Percentiles rank a stretch among this genome's conserved stretches.
These are phyloP conservation scores for Ptyas mucosa DNA, from an alignment of 2,113 vertebrate genomes.

Conservation along the genomic window DNA sequence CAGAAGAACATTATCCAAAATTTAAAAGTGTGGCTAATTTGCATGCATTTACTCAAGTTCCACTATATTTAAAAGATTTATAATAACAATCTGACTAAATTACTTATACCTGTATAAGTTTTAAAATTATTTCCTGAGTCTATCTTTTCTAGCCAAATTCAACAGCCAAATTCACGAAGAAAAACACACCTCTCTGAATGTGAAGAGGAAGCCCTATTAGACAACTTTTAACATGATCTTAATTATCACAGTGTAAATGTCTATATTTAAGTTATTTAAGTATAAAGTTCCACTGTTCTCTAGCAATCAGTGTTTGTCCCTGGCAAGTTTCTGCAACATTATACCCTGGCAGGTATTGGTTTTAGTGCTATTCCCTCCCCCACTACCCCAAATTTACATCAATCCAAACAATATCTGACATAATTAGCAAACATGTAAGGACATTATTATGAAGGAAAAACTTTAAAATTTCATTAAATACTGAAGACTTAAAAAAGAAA, in stretches of 20 bases:
- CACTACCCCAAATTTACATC: background rate
- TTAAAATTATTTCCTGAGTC: background rate
- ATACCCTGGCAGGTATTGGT: background rate
- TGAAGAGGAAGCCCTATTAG: background rate
- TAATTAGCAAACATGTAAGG: background rate
- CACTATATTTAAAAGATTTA: background rate
- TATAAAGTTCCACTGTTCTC: background rate
- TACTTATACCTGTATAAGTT: background rate
- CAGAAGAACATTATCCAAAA: background rate
- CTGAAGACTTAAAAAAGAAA: background rate
- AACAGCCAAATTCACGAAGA: background rate
- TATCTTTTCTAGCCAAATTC: background rate
- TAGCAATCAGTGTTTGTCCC: slow-evolving; percentile 21
- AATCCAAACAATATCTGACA: background rate
- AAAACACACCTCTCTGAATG: background rate
- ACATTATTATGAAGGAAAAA: background rate
- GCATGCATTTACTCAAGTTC: background rate
- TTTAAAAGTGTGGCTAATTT: background rate
- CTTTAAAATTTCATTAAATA: background rate
- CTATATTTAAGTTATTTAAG: background rate
- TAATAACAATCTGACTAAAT: background rate
- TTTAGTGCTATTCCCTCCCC: background rate
- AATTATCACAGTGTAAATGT: slow-evolving; percentile 22
- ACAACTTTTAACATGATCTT: slow-evolving; percentile 9
- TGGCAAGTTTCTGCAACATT: background rate